Evolutionary conservation across 2,113 vertebrate species (phyloP).

Genomic region (Canis aureus): DNA sequence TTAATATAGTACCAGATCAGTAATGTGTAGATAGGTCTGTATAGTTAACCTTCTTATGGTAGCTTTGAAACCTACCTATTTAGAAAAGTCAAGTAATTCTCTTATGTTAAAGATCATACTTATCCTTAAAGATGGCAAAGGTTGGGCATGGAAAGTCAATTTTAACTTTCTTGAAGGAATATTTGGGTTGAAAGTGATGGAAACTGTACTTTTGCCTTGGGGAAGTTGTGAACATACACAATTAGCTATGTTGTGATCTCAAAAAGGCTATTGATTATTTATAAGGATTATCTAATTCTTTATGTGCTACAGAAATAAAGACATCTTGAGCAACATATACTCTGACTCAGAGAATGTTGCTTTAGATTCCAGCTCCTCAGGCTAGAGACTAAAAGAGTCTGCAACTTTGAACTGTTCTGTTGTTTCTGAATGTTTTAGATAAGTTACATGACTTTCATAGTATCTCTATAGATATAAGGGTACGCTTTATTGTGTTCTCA

Average conservation of each 20-base stretch:
- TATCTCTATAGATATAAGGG: neutral
- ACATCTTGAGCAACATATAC: neutral
- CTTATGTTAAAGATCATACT: neutral
- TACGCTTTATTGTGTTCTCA: neutral
- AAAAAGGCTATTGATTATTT: slow-evolving; percentile 27
- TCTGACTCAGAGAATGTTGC: neutral
- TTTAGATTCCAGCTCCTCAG: neutral
- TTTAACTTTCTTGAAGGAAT: slow-evolving; percentile 39
- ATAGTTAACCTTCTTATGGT: neutral
- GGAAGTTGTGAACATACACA: neutral
- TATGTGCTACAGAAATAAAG: neutral
- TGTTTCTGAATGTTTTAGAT: slow-evolving; percentile 39
- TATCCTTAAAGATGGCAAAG: neutral
- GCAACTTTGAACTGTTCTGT: neutral
- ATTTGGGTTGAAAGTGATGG: neutral
- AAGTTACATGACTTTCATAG: neutral
- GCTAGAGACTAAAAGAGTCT: neutral
- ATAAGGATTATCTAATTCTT: neutral
- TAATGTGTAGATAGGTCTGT: neutral
- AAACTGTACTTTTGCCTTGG: neutral
- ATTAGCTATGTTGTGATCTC: neutral
- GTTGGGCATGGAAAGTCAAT: slow-evolving; percentile 1
- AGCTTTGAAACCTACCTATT: neutral
- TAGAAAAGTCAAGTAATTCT: neutral
- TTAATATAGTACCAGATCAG: neutral